phyloP scores from a whole-genome alignment of 2,888 invertebrate genomes.

The Drosophila mercatorum region DNA sequence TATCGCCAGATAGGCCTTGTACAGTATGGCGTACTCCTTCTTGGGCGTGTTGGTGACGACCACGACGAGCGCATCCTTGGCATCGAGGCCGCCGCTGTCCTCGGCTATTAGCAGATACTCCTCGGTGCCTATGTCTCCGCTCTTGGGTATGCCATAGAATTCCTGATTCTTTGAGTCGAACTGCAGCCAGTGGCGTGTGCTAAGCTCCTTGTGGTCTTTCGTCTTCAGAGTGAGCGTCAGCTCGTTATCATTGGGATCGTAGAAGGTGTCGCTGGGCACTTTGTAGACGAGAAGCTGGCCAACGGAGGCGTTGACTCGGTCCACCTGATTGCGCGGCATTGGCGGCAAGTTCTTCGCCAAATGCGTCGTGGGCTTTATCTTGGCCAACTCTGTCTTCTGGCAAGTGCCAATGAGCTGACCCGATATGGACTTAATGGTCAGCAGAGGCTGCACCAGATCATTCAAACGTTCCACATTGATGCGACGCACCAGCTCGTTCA shows the following conservation, averaged over 20 bases:
- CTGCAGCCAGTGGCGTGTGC: constrained; percentile 92
- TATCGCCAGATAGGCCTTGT: constrained; percentile 91
- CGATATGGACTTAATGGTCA: constrained; percentile 88
- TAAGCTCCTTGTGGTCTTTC: constrained; percentile 89
- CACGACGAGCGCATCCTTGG: constrained; percentile 92
- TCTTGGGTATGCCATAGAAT: constrained; percentile 93
- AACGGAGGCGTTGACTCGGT: constrained; percentile 92
- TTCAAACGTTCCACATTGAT: constrained; percentile 86
- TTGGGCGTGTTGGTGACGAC: constrained; percentile 88
- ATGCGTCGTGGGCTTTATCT: constrained; percentile 86
- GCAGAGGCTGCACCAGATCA: constrained; percentile 88
- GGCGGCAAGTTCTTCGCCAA: constrained; percentile 89
- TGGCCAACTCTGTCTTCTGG: constrained; percentile 85
- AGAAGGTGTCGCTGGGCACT: constrained; percentile 95
- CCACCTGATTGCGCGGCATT: constrained; percentile 92
- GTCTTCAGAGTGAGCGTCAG: constrained; percentile 90
- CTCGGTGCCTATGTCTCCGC: constrained; percentile 89
- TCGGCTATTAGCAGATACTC: constrained; percentile 92
- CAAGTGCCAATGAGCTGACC: constrained; percentile 90
- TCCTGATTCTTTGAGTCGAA: constrained; percentile 95
- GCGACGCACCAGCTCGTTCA: constrained; percentile 87
- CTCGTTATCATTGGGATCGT: constrained; percentile 93
- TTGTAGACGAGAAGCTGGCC: constrained; percentile 92
- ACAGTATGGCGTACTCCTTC: constrained; percentile 90
- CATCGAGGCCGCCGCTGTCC: constrained; percentile 90